Evolutionary conservation across 2,888 invertebrate species (phyloP), one percentile per base, ranked within the genome.

Genomic region (Melanostoma mellinum): DNA sequence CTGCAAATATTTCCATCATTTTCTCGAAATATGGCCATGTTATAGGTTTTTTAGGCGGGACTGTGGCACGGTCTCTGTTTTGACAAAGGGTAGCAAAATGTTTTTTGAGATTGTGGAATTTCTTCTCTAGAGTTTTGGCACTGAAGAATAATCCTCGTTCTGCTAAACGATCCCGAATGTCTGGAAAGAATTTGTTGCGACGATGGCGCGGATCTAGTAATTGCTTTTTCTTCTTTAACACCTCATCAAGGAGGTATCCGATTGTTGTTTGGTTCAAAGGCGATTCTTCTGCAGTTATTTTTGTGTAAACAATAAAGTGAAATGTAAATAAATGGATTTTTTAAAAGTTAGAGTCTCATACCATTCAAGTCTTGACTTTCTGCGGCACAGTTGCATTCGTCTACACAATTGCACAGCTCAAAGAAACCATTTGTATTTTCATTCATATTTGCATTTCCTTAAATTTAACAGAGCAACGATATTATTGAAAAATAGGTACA

Each of bases 1-100:
- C 82, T 1, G 82, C 65, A 10, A 78, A 82, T 6, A 82, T 78
- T 4, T 58, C 68, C 73, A 78, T 69, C 78, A 82, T 78, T 36
- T 53, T 50, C 0, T 48, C 6, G 35, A 69, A 65, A 40, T 58
- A 78, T 5, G 40, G 63, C 78, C 78, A 78, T 6, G 44, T 50
- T 1, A 56, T 56, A 4, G 67, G 53, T 6, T 32, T 35, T 6
- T 8, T 6, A 2, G 33, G 38, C 1, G 4, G 3, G 1, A 2
- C 20, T 0, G 10, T 6, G 8, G 2, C 38, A 0, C 46, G 10
- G 6, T 63, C 55, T 2, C 8, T 55, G 3, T 44, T 73, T 3
- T 63, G 44, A 5, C 73, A 63, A 3, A 78, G 36, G 0, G 30
- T 32, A 9, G 2, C 36, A 32, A 78, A 78, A 0, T 44, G 38